Base-by-base conservation (phyloP, 1,140 invertebrate species). In the Drosophila trapezifrons region DNA sequence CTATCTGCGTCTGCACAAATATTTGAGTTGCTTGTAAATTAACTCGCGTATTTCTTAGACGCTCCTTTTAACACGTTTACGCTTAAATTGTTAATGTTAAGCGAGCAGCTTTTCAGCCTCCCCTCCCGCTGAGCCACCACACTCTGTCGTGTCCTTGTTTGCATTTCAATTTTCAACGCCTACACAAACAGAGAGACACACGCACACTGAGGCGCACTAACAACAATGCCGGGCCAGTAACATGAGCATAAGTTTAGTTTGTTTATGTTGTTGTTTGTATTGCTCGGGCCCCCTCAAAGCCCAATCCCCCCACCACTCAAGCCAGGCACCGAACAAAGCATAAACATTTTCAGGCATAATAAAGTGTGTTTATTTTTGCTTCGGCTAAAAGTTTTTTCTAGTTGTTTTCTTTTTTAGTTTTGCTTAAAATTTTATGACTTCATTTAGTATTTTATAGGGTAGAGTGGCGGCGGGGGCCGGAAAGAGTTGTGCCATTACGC, bases 151-250 rank as follows among this genome's bases (percentile, higher is more conserved):
- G 57, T 75, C 58, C 57, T 82, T 87, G 83, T 87, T 87, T 86
- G 83, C 82, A 82, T 87, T 87, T 87, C 79, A 87, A 87, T 87
- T 86, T 82, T 73, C 79, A 70, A 69, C 62, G 80, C 80, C 76
- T 84, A 84, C 80, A 62, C 72, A 84, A 84, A 84, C 80, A 74
- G 45, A 49, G 27, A 52, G 32, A 37, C 35, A 54, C 46, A 45
- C 20, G 27, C 56, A 54, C 47, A 60, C 43, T 52, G 52, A 66
- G 45, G 46, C 64, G 59, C 52, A 71, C 49, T 46, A 32, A 42
- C 42, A 59, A 56, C 52, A 64, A 70, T 49, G 55, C 42, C 57
- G 64, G 47, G 38, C 42, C 57, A 76, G 47, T 51, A 81, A 66
- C 77, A 79, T 78, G 62, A 78, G 76, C 76, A 79, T 70, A 72